Conservation (phyloP, 2,888 invertebrate genomes). For the Biston betularia region DNA sequence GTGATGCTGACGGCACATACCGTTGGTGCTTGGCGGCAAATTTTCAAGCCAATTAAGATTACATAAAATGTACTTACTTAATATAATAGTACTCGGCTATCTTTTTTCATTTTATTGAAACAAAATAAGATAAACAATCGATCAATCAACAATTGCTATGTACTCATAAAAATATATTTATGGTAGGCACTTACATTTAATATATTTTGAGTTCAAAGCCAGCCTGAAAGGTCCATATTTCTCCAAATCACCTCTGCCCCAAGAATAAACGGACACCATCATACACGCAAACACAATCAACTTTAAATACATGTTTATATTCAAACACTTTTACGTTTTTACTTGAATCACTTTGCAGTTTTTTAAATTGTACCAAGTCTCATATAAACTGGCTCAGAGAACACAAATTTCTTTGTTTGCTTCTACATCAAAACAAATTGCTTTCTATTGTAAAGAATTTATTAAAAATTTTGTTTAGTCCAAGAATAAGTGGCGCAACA, state of each 20-base stretch:
- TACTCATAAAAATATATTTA: no score
- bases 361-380: no score
- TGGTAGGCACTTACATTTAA: conserved; percentile 74
- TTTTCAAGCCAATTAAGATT: no score
- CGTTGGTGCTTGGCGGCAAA: no score
- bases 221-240: conserved; percentile 74
- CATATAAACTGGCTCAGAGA: neutral
- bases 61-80: no score
- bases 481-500: neutral
- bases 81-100: no score
- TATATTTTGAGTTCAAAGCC: conserved; percentile 63
- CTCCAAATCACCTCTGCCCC: conserved; percentile 71
- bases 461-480: neutral
- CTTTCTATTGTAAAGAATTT: neutral
- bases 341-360: neutral
- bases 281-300: conserved; percentile 50
- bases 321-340: conserved; percentile 1
- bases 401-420: neutral
- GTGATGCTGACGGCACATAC: no score
- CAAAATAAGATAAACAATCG: no score
- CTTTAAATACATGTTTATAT: conserved; percentile 34
- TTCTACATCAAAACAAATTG: neutral
- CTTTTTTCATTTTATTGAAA: no score
- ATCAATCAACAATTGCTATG: no score
- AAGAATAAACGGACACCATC: conserved; percentile 46